Evolutionary conservation across 1,140 invertebrate genomes (phyloP), one percentile per base, ranked within the genome.

Genomic region (Apis laboriosa): DNA sequence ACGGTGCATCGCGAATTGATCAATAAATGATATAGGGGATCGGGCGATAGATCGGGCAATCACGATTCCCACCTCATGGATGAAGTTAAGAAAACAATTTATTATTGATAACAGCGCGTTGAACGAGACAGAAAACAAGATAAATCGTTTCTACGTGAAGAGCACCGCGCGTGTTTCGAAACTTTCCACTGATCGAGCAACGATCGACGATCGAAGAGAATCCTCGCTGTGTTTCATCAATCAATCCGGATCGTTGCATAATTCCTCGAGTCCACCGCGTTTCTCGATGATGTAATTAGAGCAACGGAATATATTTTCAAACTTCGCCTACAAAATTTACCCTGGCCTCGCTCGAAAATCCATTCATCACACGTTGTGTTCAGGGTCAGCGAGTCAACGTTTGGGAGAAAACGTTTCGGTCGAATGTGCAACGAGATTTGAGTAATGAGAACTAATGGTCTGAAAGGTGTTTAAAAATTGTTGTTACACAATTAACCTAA

Each of bases 21-120:
- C 73, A 77, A 82, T 82, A 77, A 82, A 61, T 61, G 74, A 82
- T 82, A 80, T 34, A 11, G 51, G 9, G 21, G 61, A 43, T 60
- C 51, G 24, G 17, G 63, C 58, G 80, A 77, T 68, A 82, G 64
- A 77, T 77, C 63, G 80, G 67, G 21, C 73, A 70, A 82, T 82
- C 80, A 68, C 80, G 74, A 68, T 58, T 68, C 64, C 51, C 60
- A 11, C 28, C 11, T 43, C 60, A 15, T 24, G 34, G 28, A 76
- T 28, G n/a, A 43, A 77, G 80, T 82, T 68, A 55, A 77, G 74
- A 82, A 61, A 77, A 77, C 73, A 77, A 82, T 82, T 82, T 82
- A 68, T 82, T 82, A 82, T 82, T 82, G 74, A 82, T 82, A 82
- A 82, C 66, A 24, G 55, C 28, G 60, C 13, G 51, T 21, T 43